These are phyloP conservation scores for Diploptera punctata DNA, from an alignment of 2,888 invertebrate species.

Conservation along the genomic window DNA sequence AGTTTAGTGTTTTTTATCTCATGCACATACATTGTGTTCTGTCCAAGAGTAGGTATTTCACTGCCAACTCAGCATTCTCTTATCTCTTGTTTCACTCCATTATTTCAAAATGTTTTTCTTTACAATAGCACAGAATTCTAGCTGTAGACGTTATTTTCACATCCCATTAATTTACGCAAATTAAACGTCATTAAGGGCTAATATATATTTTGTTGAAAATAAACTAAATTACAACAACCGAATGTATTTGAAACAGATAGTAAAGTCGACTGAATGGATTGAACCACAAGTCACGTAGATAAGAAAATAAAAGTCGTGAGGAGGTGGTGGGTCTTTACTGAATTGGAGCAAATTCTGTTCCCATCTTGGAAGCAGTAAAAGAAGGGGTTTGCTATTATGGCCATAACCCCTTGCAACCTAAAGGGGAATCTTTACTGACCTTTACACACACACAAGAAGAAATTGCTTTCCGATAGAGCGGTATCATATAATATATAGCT, in stretches of 20 bases:
- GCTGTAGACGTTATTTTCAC: too few relatives aligned
- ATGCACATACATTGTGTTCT: too few relatives aligned
- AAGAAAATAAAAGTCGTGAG: constrained; percentile 7
- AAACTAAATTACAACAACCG: too few relatives aligned
- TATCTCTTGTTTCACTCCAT: not conserved
- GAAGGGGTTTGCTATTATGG: constrained; percentile 32
- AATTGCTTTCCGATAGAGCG: constrained; percentile 39
- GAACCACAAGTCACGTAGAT: constrained; percentile 12
- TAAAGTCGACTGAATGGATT: not conserved
- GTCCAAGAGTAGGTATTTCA: too few relatives aligned
- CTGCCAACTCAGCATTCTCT: too few relatives aligned
- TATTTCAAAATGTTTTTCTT: not conserved
- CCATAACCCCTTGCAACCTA: constrained; percentile 21
- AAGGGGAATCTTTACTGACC: constrained; percentile 18
- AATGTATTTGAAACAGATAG: not conserved
- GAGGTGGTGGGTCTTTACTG: constrained; percentile 20
- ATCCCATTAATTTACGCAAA: too few relatives aligned
- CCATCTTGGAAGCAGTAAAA: constrained; percentile 41
- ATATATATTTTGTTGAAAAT: too few relatives aligned
- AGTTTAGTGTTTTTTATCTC: too few relatives aligned
- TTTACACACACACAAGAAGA: constrained; percentile 29
- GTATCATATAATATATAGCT: not conserved
- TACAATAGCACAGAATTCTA: too few relatives aligned
- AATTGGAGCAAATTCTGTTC: constrained; percentile 43
- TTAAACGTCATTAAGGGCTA: too few relatives aligned